Conservation (phyloP, 1,140 invertebrate genomes). For the Diachasma alloeum region DNA sequence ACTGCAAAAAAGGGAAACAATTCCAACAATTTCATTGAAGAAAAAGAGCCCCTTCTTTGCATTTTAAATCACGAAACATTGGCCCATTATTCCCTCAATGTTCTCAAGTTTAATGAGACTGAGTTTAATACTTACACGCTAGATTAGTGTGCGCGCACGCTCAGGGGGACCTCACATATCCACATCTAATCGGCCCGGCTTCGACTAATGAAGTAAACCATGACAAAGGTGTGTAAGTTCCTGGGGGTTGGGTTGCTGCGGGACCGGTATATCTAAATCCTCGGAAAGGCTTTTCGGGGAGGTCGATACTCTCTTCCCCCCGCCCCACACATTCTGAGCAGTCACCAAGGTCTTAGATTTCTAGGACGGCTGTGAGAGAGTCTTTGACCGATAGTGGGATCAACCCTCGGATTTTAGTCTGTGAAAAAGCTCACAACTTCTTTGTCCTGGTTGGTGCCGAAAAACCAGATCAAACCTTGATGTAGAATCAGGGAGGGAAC, state of each 20-base stretch:
- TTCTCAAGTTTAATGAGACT: not conserved
- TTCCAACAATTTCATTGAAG: not conserved
- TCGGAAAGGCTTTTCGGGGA: slow-evolving; percentile 16
- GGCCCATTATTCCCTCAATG: not conserved
- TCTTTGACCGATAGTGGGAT: not conserved
- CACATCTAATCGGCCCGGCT: slow-evolving; percentile 10
- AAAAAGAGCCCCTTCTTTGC: not conserved
- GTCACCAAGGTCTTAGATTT: not conserved
- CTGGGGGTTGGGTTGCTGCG: not conserved
- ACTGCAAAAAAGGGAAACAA: not conserved
- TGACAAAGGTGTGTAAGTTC: slow-evolving; percentile 11
- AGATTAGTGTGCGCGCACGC: not conserved
- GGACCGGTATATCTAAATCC: slow-evolving; percentile 21
- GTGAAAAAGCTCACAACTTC: not conserved
- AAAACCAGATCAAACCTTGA: not conserved
- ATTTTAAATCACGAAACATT: not conserved
- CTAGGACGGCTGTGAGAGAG: not conserved
- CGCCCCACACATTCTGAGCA: not conserved
- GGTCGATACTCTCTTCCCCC: not conserved
- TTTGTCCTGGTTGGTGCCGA: not conserved
- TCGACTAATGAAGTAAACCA: slow-evolving; percentile 23
- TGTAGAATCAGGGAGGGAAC: not conserved
- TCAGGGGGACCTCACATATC: slow-evolving; percentile 8
- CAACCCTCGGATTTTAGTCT: not conserved
- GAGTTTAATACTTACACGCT: not conserved